Evolutionary conservation across 2,888 invertebrate genomes (phyloP).

Genomic region (Harpagoxenus sublaevis): DNA sequence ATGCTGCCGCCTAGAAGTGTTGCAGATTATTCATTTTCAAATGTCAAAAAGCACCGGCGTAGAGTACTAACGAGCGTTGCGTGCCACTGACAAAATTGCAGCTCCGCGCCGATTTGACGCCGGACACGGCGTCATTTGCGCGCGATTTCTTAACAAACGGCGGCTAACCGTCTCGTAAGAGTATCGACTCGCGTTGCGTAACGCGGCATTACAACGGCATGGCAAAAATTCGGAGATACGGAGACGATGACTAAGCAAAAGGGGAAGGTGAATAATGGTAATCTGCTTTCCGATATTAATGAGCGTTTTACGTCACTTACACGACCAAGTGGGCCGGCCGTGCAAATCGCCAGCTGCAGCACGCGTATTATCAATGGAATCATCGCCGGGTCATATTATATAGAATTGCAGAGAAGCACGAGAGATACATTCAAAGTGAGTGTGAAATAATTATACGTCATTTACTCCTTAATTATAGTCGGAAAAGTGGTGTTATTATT

Average conservation of each 20-base stretch:
- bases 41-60: slow-evolving; percentile 38
- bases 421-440: slow-evolving; percentile 3
- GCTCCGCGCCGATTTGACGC: slow-evolving; percentile 10
- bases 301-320: slow-evolving; percentile 35
- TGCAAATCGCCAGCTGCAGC: slow-evolving; percentile 10
- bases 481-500: not conserved
- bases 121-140: slow-evolving; percentile 38
- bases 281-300: slow-evolving; percentile 44
- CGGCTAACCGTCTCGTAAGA: slow-evolving; percentile 16
- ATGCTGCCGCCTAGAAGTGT: not conserved
- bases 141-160: slow-evolving; percentile 34
- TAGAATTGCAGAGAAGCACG: not conserved
- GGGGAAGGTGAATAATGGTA: slow-evolving; percentile 36
- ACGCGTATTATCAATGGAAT: slow-evolving; percentile 21
- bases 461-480: not conserved
- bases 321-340: not conserved
- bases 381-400: not conserved
- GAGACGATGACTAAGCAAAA: slow-evolving; percentile 38
- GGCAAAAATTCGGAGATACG: slow-evolving; percentile 43
- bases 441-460: not conserved
- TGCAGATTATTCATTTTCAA: slow-evolving; percentile 44
- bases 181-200: slow-evolving; percentile 37
- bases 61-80: slow-evolving; percentile 40
- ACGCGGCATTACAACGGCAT: slow-evolving; percentile 23
- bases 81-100: slow-evolving; percentile 38